Evolutionary conservation across 2,113 vertebrate genomes (phyloP).

Genomic region (Forbesichthys papilliferus): DNA sequence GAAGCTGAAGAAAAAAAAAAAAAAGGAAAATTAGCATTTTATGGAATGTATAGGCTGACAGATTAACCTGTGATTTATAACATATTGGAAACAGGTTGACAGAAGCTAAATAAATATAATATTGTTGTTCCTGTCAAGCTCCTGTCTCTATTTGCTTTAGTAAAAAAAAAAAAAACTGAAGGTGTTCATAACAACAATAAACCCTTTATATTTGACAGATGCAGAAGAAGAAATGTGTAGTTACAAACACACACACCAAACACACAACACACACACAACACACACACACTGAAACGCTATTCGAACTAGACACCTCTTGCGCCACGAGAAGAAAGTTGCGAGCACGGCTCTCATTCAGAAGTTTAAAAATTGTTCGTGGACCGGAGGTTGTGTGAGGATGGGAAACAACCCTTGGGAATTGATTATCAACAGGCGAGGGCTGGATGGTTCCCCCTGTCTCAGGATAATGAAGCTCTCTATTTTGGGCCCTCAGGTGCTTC

Average conservation of each 20-base stretch:
- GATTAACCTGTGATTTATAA: neutral
- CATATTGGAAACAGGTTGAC: slow-evolving; percentile 22
- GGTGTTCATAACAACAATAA: slow-evolving; percentile 32
- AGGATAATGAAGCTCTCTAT: slow-evolving; percentile 73
- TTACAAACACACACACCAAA: slow-evolving; percentile 14
- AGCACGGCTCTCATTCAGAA: slow-evolving; percentile 8
- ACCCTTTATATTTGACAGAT: slow-evolving; percentile 1
- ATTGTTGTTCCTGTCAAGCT: slow-evolving; percentile 1
- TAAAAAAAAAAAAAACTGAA: neutral
- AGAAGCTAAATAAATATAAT: slow-evolving; percentile 33
- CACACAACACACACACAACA: neutral
- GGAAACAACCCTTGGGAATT: slow-evolving; percentile 63
- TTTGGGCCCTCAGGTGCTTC: slow-evolving; percentile 69
- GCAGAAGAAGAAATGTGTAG: slow-evolving; percentile 20
- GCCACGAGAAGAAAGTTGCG: neutral
- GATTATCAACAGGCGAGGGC: slow-evolving; percentile 65
- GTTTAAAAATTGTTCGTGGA: slow-evolving; percentile 21
- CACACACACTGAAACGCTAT: neutral
- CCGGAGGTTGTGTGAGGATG: slow-evolving; percentile 50
- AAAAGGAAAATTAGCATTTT: neutral
- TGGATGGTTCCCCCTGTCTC: slow-evolving; percentile 40
- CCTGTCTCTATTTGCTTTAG: slow-evolving; percentile 19
- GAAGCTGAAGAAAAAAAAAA: neutral
- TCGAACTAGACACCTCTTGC: slow-evolving; percentile 20
- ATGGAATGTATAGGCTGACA: slow-evolving; percentile 6